Conservation (phyloP, 92 coral and sea anemone genomes). For the Phenganax marumi region DNA sequence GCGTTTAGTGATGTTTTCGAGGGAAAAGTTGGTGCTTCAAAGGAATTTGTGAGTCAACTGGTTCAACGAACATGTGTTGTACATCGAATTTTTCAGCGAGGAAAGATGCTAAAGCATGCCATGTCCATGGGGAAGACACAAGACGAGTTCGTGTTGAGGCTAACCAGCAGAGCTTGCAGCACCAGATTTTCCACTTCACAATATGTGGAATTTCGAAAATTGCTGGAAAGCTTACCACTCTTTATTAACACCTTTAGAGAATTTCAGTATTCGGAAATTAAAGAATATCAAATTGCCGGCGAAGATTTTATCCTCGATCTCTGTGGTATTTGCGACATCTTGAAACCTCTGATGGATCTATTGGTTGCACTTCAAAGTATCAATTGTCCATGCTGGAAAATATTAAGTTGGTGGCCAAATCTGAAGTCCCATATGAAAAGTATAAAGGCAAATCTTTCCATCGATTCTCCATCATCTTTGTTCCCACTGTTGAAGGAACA, state of each 20-base stretch:
- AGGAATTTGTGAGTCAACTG: constrained; percentile 34
- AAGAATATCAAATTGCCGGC: constrained; percentile 6
- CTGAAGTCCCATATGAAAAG: constrained; percentile 26
- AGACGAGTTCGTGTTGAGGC: constrained; percentile 21
- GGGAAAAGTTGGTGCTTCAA: constrained; percentile 29
- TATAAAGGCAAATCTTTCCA: constrained; percentile 32
- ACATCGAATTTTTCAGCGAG: constrained; percentile 31
- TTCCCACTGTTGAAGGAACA: constrained; percentile 37
- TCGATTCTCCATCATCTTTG: constrained; percentile 30
- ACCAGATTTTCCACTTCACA: background rate
- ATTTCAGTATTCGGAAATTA: constrained; percentile 22
- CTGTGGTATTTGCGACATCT: constrained; percentile 25
- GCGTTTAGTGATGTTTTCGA: constrained; percentile 38
- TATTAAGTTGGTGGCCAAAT: constrained; percentile 26
- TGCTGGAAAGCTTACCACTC: constrained; percentile 7
- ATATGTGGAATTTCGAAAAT: constrained; percentile 19
- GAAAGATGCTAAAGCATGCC: constrained; percentile 16
- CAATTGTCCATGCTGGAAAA: constrained; percentile 33
- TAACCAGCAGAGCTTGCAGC: constrained; percentile 37
- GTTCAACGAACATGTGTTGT: constrained; percentile 33
- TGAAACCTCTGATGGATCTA: constrained; percentile 27
- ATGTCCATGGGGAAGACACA: constrained; percentile 13
- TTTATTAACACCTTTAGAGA: constrained; percentile 27
- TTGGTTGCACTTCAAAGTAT: constrained; percentile 27
- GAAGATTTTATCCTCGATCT: constrained; percentile 11